Base-by-base conservation (phyloP, 1,140 invertebrate genomes). In the Oppia nitens region DNA sequence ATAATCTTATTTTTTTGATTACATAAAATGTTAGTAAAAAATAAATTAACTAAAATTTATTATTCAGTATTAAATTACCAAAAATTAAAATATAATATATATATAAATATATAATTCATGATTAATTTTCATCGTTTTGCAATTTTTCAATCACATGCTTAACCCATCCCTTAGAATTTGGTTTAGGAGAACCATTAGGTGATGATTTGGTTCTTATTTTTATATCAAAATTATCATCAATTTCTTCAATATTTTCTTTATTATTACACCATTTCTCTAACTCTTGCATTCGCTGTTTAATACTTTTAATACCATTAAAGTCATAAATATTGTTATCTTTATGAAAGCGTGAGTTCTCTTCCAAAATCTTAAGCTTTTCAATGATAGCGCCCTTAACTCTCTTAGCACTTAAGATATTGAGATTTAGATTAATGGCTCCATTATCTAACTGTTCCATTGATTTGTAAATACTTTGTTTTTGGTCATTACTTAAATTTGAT, bases 81-180 rank as follows among this genome's bases (percentile, higher is more conserved):
- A 40, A 40, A 40, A 40, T 40, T 40, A 17, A 40, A 40, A 40
- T 40, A n/a, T 17, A 40, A 6, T 40, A 40, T 40, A 9, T 40
- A 9, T 9, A 17, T 9, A 40, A 40, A 9, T 40, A 40, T 9
- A 40, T 40, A 40, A 40, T 40, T 40, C 32, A 40, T 6, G 32
- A 9, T 40, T 40, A 17, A 40, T 40, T 40, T 40, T 17, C 32
- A 40, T 67, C 70, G 11, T 68, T 71, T 67, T 76, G 72, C 14
- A 76, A 65, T 65, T 73, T 75, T 2, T 72, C 72, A 29, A 76
- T 72, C 20, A 76, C 71, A 64, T 76, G 73, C 58, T 70, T 72
- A 3, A 76, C 74, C 74, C 74, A 76, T 11, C 74, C 74, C 66
- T 72, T 72, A 11, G 62, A 45, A 45, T 54, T 17, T 40, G 61